A percentile compares a stretch with the other conserved stretches of the same genome.
Evolutionary conservation across 2,113 vertebrate genomes (phyloP).

Genomic region (Puma concolor): DNA sequence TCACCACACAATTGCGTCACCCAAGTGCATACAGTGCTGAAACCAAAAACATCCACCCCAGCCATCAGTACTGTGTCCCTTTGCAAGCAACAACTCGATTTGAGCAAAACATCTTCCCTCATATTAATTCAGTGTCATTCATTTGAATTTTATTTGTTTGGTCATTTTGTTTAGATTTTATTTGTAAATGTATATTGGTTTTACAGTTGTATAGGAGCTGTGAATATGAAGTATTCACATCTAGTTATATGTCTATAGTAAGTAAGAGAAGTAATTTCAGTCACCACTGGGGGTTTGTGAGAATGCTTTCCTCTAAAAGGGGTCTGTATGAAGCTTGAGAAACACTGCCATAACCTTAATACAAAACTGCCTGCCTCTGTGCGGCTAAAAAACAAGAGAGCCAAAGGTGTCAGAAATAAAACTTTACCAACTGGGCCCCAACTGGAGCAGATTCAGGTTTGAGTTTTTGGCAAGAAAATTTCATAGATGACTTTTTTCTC

Average conservation of each 20-base stretch:
- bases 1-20: not conserved
- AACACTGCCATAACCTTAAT: not conserved
- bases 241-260: not conserved
- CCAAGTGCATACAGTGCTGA: not conserved
- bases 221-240: conserved; percentile 24
- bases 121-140: not conserved
- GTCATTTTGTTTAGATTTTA: conserved; percentile 17
- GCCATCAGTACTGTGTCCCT: not conserved
- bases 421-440: not conserved
- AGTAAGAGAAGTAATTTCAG: conserved; percentile 26
- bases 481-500: not conserved
- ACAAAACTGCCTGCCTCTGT: not conserved
- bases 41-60: not conserved
- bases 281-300: not conserved
- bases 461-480: conserved; percentile 8
- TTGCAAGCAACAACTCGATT: conserved; percentile 19
- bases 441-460: conserved; percentile 33
- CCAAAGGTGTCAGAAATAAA: not conserved
- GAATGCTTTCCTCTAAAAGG: conserved; percentile 12
- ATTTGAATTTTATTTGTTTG: not conserved
- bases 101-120: conserved; percentile 43
- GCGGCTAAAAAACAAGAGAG: not conserved
- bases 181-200: not conserved
- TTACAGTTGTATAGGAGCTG: not conserved
- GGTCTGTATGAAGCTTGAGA: not conserved